Evolutionary conservation across 2,797 vertebrate species (phyloP), one percentile per base, ranked within the genome.

Genomic region (Trematomus bernacchii): DNA sequence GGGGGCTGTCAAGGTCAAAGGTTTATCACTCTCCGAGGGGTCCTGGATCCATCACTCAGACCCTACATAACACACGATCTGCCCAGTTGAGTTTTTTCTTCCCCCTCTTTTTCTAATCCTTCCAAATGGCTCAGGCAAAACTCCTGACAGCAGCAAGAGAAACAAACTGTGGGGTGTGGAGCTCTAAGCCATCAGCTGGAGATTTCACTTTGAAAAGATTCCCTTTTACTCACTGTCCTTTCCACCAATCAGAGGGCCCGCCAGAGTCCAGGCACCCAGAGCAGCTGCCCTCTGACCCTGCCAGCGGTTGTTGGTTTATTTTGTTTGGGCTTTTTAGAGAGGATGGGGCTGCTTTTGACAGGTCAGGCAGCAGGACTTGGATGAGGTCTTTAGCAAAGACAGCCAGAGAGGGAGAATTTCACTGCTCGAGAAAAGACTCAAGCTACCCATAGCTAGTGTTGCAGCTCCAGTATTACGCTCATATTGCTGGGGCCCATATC

Each of bases 181-280:
- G 89, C 91, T 92, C 92, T 93, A 94, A 94, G 93, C 93, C 93
- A 86, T 94, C 94, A 94, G 93, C 93, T 93, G 93, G 92, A 94
- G 93, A 93, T 95, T 94, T 95, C 91, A 93, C 94, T 94, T 93
- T 94, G 93, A 94, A 95, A 94, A 94, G 89, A 92, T 92, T 93
- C 88, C 79, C 82, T 87, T 90, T 90, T 86, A 89, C 89, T 92
- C 85, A 40, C 88, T 94, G 91, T 91, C 92, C 90, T 93, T 93
- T 93, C 89, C 85, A 91, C 92, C 91, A 93, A 94, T 94, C 91
- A 87, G 83, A 92, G 69, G 68, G 83, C 86, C 80, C 89, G 85
- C 81, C 90, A 91, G 89, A 91, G 91, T 91, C 88, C 89, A 73
- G 87, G 89, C 91, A 88, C 92, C 90, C 93, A 85, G 89, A 92